Base-by-base conservation (phyloP, 2,888 invertebrate species). In the Watsonalla binaria region DNA sequence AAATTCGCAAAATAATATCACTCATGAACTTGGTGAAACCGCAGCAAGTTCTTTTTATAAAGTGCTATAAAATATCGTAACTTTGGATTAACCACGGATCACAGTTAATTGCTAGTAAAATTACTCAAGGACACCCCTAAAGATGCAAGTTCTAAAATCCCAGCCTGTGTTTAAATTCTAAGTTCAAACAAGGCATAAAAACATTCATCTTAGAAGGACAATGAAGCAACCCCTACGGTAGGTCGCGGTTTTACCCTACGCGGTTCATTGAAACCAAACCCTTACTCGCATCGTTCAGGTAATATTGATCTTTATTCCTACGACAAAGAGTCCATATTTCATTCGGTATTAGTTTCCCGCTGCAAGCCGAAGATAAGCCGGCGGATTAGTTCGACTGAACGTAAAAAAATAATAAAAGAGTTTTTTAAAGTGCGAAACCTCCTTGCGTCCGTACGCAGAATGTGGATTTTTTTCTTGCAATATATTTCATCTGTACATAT, bases 341-440 rank as follows among this genome's bases (percentile, higher is more conserved):
- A 6, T 42, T 51, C 55, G 48, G 33, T 55, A 6, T 11, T n/a
- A n/a, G 34, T 51, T 56, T 80, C 80, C 73, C 70, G 78, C 80
- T 86, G 85, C 81, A 80, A 78, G 80, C 78, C 66, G 66, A 70
- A 87, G 88, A 89, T 89, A 89, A 88, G 84, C 85, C 70, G 65
- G 51, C 60, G 86, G 88, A 88, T 89, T 87, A 89, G 83, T 81
- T 78, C 76, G 71, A 66, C 70, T 76, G 71, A 78, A 82, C 74
- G 80, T 71, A 82, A 82, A 82, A 75, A 82, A 80, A 74, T 73
- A 78, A 78, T 78, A 82, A 82, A 84, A 82, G 78, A 70, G 72
- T 67, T 74, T 65, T 39, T 42, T 11, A 5, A 42, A 8, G 11
- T 11, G 42, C 42, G 37, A 42, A n/a, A 42, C 42, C 42, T 42